These are phyloP conservation scores for Drosophila setosimentum DNA, from an alignment of 2,888 invertebrate species.

Conservation along the genomic window DNA sequence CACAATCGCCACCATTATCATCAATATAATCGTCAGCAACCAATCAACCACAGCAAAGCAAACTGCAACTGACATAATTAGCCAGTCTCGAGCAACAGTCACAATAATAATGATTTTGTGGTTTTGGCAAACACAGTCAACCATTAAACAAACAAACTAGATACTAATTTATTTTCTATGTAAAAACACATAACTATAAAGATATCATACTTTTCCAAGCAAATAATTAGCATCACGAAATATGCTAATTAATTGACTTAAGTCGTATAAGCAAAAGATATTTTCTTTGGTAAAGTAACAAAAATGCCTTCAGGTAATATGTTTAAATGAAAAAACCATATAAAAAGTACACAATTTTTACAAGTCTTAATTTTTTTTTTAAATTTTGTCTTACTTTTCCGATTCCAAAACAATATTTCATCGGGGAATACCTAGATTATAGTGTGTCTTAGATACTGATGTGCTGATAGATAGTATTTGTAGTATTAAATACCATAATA, in stretches of 20 bases:
- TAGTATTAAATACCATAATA: not conserved
- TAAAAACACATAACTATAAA: not conserved
- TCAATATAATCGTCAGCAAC: constrained; percentile 13
- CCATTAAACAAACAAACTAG: constrained; percentile 31
- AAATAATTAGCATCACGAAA: constrained; percentile 14
- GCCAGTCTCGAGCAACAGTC: constrained; percentile 10
- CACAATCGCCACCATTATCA: constrained; percentile 23
- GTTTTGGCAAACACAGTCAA: constrained; percentile 36
- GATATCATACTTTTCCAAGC: constrained; percentile 2
- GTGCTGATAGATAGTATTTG: not conserved
- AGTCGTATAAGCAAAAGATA: not conserved
- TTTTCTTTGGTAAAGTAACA: not conserved
- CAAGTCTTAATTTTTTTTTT: not conserved
- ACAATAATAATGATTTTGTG: constrained; percentile 63
- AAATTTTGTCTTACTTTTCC: not conserved
- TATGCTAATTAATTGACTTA: not conserved
- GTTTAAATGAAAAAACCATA: not conserved
- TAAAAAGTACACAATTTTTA: not conserved
- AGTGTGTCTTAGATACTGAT: not conserved
- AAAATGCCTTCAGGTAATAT: not conserved
- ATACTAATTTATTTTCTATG: not conserved
- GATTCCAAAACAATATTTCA: not conserved
- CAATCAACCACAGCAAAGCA: constrained; percentile 20
- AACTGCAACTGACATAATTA: constrained; percentile 17
- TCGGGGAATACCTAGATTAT: not conserved